Percentiles rank a stretch among this genome's conserved stretches.
Evolutionary conservation across 2,113 vertebrate species (phyloP).

Genomic region (Alethe castanea): DNA sequence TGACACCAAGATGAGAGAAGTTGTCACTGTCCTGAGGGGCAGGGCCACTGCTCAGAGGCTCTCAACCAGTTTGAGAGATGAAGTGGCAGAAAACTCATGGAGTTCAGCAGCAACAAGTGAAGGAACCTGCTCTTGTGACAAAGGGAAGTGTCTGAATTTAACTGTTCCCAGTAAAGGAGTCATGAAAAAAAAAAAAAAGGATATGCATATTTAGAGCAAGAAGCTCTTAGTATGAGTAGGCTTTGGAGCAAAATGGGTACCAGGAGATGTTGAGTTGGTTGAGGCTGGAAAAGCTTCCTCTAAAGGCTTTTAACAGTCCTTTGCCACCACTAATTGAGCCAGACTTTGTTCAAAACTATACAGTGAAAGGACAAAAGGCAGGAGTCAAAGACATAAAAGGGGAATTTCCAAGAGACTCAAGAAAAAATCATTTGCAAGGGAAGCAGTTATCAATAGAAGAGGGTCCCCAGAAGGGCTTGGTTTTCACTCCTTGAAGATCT

Average conservation of each 20-base stretch:
- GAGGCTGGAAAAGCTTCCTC: background rate
- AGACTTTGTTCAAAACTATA: background rate
- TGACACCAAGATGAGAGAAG: background rate
- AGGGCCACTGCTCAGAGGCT: background rate
- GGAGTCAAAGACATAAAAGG: background rate
- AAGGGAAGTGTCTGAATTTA: background rate
- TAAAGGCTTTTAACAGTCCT: background rate
- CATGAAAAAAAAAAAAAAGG: background rate
- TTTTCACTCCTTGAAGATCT: background rate
- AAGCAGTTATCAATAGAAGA: background rate
- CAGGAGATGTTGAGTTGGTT: background rate
- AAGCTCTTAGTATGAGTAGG: background rate
- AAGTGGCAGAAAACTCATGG: background rate
- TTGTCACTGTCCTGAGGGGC: too few relatives aligned
- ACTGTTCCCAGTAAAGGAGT: background rate
- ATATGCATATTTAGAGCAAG: background rate
- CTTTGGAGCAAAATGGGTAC: background rate
- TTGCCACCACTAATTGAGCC: background rate
- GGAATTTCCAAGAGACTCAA: background rate
- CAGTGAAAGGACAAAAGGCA: background rate
- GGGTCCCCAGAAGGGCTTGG: background rate
- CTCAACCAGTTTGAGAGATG: background rate
- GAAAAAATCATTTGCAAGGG: background rate
- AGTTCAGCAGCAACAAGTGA: background rate
- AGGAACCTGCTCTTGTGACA: background rate